A percentile compares a stretch with the other conserved stretches of the same genome.
Conservation (phyloP, 2,797 vertebrate genomes). For the Arctocebus calabarensis region DNA sequence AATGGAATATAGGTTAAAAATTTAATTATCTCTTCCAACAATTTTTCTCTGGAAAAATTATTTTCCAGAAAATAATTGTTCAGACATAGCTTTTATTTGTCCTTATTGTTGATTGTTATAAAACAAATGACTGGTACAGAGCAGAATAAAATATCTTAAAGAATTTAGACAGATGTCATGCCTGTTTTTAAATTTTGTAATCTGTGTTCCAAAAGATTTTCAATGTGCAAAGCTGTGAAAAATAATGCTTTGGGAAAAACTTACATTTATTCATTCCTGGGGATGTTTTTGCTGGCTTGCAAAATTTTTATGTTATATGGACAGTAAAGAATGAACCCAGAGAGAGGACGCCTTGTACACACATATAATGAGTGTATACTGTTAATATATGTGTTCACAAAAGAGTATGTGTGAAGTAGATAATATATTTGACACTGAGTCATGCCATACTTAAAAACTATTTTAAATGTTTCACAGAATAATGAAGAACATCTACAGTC, state of each 20-base stretch:
- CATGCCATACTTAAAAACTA: background rate
- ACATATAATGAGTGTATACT: background rate
- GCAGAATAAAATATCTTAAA: background rate
- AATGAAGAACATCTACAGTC: background rate
- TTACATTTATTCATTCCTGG: background rate
- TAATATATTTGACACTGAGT: background rate
- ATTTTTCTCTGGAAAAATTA: background rate
- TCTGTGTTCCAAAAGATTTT: background rate
- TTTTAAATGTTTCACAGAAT: background rate
- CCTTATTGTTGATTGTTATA: background rate
- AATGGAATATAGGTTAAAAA: background rate
- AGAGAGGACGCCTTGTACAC: background rate
- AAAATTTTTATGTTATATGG: background rate
- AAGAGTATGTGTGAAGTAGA: background rate
- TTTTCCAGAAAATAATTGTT: background rate
- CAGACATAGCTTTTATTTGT: accelerated
- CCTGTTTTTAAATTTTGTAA: background rate
- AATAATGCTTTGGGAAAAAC: background rate
- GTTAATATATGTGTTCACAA: background rate
- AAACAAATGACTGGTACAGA: background rate
- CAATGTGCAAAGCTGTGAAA: background rate
- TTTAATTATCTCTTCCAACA: background rate
- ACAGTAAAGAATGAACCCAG: background rate
- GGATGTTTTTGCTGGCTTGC: background rate
- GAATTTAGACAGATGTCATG: background rate